These are phyloP conservation scores for Tiliacea aurago DNA, from an alignment of 2,888 invertebrate species.

Conservation along the genomic window DNA sequence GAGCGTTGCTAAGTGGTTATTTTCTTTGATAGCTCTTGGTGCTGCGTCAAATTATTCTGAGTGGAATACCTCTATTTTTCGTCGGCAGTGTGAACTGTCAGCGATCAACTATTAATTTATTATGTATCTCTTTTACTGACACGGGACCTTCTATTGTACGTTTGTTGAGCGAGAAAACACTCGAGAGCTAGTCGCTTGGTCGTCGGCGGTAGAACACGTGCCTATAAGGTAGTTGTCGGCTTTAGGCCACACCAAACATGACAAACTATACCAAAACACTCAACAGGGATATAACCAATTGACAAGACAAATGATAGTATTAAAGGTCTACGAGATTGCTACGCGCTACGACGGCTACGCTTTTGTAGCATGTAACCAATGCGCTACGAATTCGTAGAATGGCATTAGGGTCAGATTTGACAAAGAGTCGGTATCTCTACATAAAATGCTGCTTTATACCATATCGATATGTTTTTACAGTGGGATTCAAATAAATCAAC, in stretches of 20 bases:
- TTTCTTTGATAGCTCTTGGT: too few relatives aligned
- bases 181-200: background rate
- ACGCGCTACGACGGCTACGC: conserved; percentile 1
- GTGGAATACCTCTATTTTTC: too few relatives aligned
- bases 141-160: too few relatives aligned
- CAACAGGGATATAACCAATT: background rate
- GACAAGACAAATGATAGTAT: background rate
- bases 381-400: background rate
- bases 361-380: background rate
- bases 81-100: too few relatives aligned
- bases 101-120: too few relatives aligned
- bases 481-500: too few relatives aligned
- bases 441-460: too few relatives aligned
- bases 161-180: too few relatives aligned
- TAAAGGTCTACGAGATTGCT: background rate
- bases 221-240: background rate
- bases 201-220: background rate
- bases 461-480: too few relatives aligned
- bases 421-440: background rate
- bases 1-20: too few relatives aligned
- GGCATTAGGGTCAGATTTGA: background rate
- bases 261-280: background rate
- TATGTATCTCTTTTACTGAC: too few relatives aligned
- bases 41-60: too few relatives aligned
- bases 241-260: background rate